Evolutionary conservation across 2,888 invertebrate genomes (phyloP), one percentile per base, ranked within the genome.

Genomic region (Trichogramma evanescens): DNA sequence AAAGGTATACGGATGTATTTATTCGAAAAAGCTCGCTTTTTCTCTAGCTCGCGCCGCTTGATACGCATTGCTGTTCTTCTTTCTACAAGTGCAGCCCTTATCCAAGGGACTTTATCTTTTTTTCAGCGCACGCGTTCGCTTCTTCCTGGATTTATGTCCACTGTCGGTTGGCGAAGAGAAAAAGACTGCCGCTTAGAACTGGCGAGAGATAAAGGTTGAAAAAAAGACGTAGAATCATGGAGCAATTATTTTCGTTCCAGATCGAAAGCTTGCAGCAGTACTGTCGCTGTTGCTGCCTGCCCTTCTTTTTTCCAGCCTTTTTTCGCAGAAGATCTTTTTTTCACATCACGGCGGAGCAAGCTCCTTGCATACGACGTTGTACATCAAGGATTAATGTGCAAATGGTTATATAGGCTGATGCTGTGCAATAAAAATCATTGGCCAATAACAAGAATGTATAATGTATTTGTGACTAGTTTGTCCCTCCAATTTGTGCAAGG

Each of bases 1-100:
- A 70, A 62, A 56, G 50, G 74, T 71, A 69, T 71, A 69, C 71
- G 73, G 74, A 75, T 76, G 76, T 76, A 76, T 77, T 76, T 77
- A 75, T 76, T 74, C 73, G 73, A 68, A 45, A 45, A 72, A 76
- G 75, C 76, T 75, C 72, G 73, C 72, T 72, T 62, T 64, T 65
- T 58, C 59, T 64, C 65, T 63, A 42, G 46, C 62, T 63, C 43
- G 57, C 61, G 26, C 48, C 55, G 61, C 13, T 42, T 50, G 43
- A 39, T 6, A 26, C 51, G n/a, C 26, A 13, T 8, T 44, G 6
- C 56, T 8, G 7, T 3, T 41, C 41, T 40, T 56, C 46, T 2
- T 7, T 9, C 54, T 38, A 6, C 43, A 40, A 13, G 6, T 41
- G 39, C 57, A 48, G 41, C 61, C 67, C 63, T 66, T 63, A 64